A percentile compares a stretch with the other conserved stretches of the same genome.
Evolutionary conservation across 2,797 vertebrate species (phyloP).

Genomic region (Siniperca scherzeri): DNA sequence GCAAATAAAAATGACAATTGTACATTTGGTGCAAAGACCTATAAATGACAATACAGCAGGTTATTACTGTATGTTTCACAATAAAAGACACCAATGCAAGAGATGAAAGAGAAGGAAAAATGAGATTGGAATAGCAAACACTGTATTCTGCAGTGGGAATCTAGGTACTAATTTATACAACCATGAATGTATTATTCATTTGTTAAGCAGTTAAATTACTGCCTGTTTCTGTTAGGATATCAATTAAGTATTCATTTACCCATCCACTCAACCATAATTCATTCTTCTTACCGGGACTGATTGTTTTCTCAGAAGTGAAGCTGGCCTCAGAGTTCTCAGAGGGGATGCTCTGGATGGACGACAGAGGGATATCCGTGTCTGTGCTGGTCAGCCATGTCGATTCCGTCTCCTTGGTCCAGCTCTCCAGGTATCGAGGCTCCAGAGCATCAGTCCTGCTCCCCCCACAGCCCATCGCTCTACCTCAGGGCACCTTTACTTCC

Average conservation of each 20-base stretch:
- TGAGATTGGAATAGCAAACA: not conserved
- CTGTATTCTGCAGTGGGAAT: not conserved
- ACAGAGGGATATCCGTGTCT: slow-evolving; percentile 86
- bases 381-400: slow-evolving; percentile 89
- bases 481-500: slow-evolving; percentile 19
- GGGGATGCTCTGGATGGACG: slow-evolving; percentile 87
- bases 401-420: slow-evolving; percentile 90
- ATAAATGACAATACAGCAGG: not conserved
- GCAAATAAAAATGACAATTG: not conserved
- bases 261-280: not conserved
- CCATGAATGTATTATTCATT: slow-evolving; percentile 8
- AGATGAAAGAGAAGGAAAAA: not conserved
- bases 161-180: slow-evolving; percentile 9
- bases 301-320: slow-evolving; percentile 81
- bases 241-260: slow-evolving; percentile 10
- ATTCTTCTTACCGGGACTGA: slow-evolving; percentile 79
- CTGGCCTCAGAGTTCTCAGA: slow-evolving; percentile 82
- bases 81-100: not conserved
- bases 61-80: not conserved
- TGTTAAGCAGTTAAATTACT: slow-evolving; percentile 19
- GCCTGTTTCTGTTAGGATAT: not conserved
- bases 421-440: slow-evolving; percentile 88
- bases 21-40: not conserved
- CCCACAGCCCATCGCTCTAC: slow-evolving; percentile 86
- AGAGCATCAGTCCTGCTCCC: slow-evolving; percentile 88